Conservation (phyloP, 2,888 invertebrate genomes). For the Lottia gigantea region DNA sequence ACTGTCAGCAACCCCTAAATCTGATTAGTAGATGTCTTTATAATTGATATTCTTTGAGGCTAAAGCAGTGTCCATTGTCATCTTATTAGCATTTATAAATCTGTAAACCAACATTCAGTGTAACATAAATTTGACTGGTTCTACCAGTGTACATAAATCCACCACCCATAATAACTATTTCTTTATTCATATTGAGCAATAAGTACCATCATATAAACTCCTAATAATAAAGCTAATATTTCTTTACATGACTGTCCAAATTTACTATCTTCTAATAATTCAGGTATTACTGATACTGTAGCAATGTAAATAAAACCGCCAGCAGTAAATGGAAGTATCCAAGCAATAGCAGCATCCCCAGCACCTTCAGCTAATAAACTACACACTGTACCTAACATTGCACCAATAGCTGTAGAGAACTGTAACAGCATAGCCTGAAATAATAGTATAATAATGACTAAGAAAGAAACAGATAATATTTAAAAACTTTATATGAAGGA, state of each 20-base stretch:
- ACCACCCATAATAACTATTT: background rate
- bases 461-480: conserved; percentile 25
- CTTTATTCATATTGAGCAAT: conserved; percentile 83
- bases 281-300: conserved; percentile 97
- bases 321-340: conserved; percentile 97
- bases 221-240: conserved; percentile 86
- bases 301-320: conserved; percentile 99
- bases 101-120: no score
- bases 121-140: no score
- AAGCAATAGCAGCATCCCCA: conserved; percentile 69
- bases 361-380: conserved; percentile 85
- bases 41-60: no score
- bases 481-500: no score
- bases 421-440: conserved; percentile 90
- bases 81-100: no score
- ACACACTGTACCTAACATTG: conserved; percentile 89
- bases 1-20: no score
- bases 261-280: conserved; percentile 88
- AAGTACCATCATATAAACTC: conserved; percentile 95
- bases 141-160: no score
- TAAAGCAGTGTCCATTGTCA: no score
- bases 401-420: conserved; percentile 93
- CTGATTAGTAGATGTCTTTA: no score
- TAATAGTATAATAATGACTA: no score
- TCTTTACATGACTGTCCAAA: conserved; percentile 91